Percentiles rank a stretch among this genome's conserved stretches.
Conservation (phyloP, 2,113 vertebrate species). For the Aptenodytes forsteri region DNA sequence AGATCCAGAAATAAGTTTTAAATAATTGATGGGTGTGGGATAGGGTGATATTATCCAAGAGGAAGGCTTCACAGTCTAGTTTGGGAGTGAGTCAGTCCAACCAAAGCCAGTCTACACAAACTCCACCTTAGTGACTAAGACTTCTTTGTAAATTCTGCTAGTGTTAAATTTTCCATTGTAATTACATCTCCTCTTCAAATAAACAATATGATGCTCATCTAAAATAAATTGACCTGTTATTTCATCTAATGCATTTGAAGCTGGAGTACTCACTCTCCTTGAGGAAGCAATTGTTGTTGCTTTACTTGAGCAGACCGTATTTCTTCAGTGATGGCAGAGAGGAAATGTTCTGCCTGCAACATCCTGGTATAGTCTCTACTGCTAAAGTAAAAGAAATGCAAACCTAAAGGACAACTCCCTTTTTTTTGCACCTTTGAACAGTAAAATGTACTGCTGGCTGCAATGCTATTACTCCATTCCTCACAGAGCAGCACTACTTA, state of each 20-base stretch:
- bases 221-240: constrained; percentile 59
- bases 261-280: background rate
- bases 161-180: constrained; percentile 35
- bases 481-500: background rate
- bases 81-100: constrained; percentile 38
- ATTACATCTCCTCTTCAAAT: constrained; percentile 42
- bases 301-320: background rate
- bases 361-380: background rate
- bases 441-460: background rate
- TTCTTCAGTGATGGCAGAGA: background rate
- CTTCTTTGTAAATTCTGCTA: constrained; percentile 32
- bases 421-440: background rate
- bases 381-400: background rate
- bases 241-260: constrained; percentile 10
- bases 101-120: background rate
- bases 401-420: background rate
- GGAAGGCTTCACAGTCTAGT: constrained; percentile 22
- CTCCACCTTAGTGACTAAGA: constrained; percentile 57
- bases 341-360: background rate
- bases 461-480: constrained; percentile 12
- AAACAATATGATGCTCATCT: constrained; percentile 52
- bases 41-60: constrained; percentile 10
- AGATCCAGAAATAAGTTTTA: background rate
- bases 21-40: constrained; percentile 35
- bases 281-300: background rate